Base-by-base conservation (phyloP, 2,113 vertebrate species). In the Leucoraja erinaceus region DNA sequence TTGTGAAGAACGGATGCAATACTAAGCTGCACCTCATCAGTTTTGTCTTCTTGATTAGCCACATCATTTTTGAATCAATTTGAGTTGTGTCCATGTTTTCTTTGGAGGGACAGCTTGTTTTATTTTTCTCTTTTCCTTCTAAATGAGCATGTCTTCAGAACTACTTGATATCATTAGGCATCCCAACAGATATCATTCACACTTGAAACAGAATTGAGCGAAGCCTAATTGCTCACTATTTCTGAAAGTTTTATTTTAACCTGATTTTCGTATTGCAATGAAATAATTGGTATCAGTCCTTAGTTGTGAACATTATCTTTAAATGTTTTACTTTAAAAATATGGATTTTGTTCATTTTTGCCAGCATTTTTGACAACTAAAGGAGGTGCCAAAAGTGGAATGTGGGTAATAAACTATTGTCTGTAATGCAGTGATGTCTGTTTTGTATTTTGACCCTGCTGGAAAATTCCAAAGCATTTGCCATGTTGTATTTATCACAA, bases 371-470 rank as follows among this genome's bases (percentile, higher is more conserved):
- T 74, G 68, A 91, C 90, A 91, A 91, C 90, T 90, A 91, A 91
- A 91, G 90, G 90, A 91, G 90, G 90, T 91, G 90, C 90, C 90
- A 91, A 91, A 88, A 91, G 86, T 91, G 66, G 90, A 91, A 91
- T 54, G 68, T 91, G 90, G 90, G 68, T 91, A 91, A 91, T 91
- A 91, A 91, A 91, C 70, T 91, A 91, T 91, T 91, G 90, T 91
- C 66, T 91, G 90, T 91, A 91, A 91, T 72, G 66, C 63, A 72
- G 90, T 91, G 90, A 91, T 91, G 66, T 91, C 90, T 91, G 90
- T 91, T 91, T 91, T 74, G 90, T 91, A 91, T 91, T 91, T 91
- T 74, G 90, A 91, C 33, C 88, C 90, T 91, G 90, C 68, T 91
- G 90, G 66, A 91, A 66, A 91, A 72, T 91, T 70, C 66, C 68